Conservation (phyloP, 2,797 vertebrate genomes). For the Knipowitschia caucasica region DNA sequence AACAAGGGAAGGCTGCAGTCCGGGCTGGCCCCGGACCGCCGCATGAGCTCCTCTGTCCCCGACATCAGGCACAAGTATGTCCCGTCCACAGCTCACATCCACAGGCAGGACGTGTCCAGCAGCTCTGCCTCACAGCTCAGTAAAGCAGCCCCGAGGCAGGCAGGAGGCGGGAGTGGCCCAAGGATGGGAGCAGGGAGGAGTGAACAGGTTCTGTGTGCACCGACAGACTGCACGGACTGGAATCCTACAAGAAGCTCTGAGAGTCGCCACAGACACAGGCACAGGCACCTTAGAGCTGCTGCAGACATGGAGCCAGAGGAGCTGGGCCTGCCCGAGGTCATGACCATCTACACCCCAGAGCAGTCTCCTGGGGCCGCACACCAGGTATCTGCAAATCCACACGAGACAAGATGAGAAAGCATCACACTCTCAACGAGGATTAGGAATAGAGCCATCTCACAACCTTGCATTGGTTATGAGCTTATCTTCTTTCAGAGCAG, state of each 20-base stretch:
- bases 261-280: constrained; percentile 24
- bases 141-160: neutral
- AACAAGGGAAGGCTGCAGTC: constrained; percentile 16
- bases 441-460: too few species aligned
- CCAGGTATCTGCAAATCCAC: constrained; percentile 44
- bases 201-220: constrained; percentile 30
- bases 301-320: constrained; percentile 54
- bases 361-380: constrained; percentile 33
- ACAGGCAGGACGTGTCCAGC: constrained; percentile 14
- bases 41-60: constrained; percentile 59
- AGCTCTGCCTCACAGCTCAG: constrained; percentile 31
- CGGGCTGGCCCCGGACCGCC: constrained; percentile 30
- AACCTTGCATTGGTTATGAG: too few species aligned
- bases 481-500: too few species aligned
- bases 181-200: constrained; percentile 21
- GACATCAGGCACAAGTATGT: constrained; percentile 40
- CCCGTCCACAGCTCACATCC: constrained; percentile 1
- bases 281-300: constrained; percentile 27
- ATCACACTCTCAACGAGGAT: too few species aligned
- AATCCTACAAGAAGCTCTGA: constrained; percentile 51
- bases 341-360: constrained; percentile 37
- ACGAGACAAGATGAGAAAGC: too few species aligned
- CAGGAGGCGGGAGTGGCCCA: constrained; percentile 31
- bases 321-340: constrained; percentile 47
- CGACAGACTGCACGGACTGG: constrained; percentile 41